phyloP scores from a whole-genome alignment of 2,888 invertebrate species.

The Lithophane ornitopus region DNA sequence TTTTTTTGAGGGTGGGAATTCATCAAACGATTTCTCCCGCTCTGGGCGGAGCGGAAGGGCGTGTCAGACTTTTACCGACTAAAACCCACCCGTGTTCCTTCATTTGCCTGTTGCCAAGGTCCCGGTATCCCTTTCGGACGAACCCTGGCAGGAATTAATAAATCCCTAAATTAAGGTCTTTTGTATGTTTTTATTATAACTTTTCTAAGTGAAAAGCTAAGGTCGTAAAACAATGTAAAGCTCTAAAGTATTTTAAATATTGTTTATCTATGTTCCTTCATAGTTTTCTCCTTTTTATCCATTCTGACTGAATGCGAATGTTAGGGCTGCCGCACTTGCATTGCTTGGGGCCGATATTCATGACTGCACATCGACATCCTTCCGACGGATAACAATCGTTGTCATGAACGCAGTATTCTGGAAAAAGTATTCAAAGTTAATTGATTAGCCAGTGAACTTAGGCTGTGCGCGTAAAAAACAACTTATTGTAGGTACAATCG shows the following conservation, averaged over 20 bases:
- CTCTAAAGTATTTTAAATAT: background rate
- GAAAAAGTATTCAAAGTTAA: background rate
- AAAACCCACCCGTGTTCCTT: too few species aligned
- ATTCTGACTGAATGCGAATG: background rate
- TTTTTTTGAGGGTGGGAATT: too few species aligned
- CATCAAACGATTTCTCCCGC: too few species aligned
- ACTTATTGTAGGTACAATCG: background rate
- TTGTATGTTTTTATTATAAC: too few species aligned
- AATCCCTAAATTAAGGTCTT: background rate
- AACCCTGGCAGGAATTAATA: too few species aligned
- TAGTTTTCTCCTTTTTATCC: background rate
- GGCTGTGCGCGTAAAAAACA: background rate
- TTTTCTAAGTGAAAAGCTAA: too few species aligned
- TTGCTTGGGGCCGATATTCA: constrained; percentile 23
- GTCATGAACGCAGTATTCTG: constrained; percentile 6
- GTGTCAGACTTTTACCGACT: too few species aligned
- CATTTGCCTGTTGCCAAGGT: too few species aligned
- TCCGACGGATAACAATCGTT: background rate
- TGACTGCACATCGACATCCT: constrained; percentile 22
- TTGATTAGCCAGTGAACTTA: background rate
- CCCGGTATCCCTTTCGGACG: too few species aligned
- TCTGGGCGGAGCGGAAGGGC: too few species aligned
- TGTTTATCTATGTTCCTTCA: background rate
- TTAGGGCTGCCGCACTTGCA: background rate
- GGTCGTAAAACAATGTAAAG: too few species aligned